Percentiles rank a stretch among this genome's conserved stretches.
phyloP scores from a whole-genome alignment of 2,113 vertebrate genomes.

The Coracopsis vasa region DNA sequence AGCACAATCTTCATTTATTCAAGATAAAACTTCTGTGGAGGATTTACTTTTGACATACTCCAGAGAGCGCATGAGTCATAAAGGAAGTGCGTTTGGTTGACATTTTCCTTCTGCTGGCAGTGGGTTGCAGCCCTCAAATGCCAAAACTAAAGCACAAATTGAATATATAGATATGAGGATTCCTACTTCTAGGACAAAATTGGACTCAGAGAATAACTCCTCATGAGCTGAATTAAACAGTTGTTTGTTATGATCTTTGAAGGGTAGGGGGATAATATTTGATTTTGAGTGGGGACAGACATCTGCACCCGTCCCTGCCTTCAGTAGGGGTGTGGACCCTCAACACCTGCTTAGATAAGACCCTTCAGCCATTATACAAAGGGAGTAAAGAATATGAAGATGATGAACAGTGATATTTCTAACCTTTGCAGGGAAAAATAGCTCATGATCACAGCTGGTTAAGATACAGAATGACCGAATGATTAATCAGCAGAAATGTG shows the following conservation, averaged over 20 bases:
- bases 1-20: neutral
- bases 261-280: neutral
- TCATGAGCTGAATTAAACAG: neutral
- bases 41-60: neutral
- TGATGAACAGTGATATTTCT: neutral
- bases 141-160: neutral
- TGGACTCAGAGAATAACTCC: neutral
- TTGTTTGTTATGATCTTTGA: neutral
- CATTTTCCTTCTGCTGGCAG: neutral
- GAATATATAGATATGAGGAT: neutral
- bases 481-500: conserved; percentile 62
- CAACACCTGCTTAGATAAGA: neutral
- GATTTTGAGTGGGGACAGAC: neutral
- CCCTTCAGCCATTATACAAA: neutral
- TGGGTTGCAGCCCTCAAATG: neutral
- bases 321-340: neutral
- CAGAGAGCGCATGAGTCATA: neutral
- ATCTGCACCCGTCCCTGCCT: neutral
- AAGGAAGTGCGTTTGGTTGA: neutral
- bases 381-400: neutral
- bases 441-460: conserved; percentile 28
- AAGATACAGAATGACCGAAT: conserved; percentile 36
- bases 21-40: neutral
- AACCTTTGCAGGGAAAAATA: neutral
- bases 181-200: neutral